phyloP scores from a whole-genome alignment of 1,140 invertebrate species.

The Euwallacea similis region DNA sequence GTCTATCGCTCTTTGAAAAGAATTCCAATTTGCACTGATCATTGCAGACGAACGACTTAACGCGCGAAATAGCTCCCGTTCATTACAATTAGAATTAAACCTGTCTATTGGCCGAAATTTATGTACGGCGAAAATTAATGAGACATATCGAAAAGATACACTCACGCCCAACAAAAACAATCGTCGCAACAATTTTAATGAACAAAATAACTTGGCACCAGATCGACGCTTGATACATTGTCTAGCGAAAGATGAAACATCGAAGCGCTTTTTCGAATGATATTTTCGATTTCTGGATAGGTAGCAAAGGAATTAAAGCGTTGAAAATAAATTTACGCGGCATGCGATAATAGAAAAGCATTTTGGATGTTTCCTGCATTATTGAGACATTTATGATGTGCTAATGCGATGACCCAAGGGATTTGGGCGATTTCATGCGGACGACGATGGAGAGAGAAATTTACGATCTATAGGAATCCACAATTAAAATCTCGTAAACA shows the following conservation, averaged over 20 bases:
- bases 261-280: constrained; percentile 19
- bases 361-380: neutral
- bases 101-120: constrained; percentile 25
- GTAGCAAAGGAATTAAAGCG: constrained; percentile 21
- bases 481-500: constrained; percentile 44
- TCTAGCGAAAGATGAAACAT: constrained; percentile 32
- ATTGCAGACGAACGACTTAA: too few relatives aligned
- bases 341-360: neutral
- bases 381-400: neutral
- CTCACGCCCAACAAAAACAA: constrained; percentile 33
- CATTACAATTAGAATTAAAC: neutral
- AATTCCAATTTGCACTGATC: too few relatives aligned
- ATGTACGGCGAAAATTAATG: constrained; percentile 33
- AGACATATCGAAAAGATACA: constrained; percentile 29
- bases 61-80: too few relatives aligned
- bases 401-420: too few relatives aligned
- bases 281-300: constrained; percentile 28
- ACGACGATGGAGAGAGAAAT: neutral
- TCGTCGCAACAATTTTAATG: constrained; percentile 38
- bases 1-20: too few relatives aligned
- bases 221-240: constrained; percentile 35
- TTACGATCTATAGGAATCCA: constrained; percentile 30
- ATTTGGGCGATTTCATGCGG: neutral
- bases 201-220: constrained; percentile 36
- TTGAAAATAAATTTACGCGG: neutral